These are phyloP conservation scores for Lycocerus yunnanus DNA, from an alignment of 2,888 invertebrate species.

Conservation along the genomic window DNA sequence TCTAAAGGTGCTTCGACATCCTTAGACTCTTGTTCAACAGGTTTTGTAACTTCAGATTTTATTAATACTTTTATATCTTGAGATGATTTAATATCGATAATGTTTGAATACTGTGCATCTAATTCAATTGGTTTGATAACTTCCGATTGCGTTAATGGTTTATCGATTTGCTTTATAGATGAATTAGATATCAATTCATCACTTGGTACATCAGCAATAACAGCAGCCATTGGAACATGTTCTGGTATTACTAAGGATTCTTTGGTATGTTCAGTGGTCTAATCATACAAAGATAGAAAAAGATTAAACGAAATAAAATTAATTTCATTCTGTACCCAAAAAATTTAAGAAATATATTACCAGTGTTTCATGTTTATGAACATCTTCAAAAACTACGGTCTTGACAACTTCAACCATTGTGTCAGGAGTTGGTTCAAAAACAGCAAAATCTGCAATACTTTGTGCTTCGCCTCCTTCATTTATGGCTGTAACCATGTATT, in stretches of 20 bases:
- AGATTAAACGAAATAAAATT: not conserved
- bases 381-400: conserved; percentile 67
- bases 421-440: conserved; percentile 71
- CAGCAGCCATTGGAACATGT: conserved; percentile 34
- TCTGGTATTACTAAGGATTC: conserved; percentile 33
- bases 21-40: not conserved
- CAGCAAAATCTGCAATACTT: conserved; percentile 78
- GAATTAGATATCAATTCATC: not conserved
- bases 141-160: not conserved
- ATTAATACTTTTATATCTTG: not conserved
- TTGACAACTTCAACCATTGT: conserved; percentile 70
- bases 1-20: not conserved
- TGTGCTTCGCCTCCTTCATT: conserved; percentile 83
- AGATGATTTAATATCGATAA: not conserved
- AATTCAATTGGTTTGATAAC: not conserved
- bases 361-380: conserved; percentile 55
- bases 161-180: not conserved
- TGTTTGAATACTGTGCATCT: not conserved
- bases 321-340: conserved; percentile 30
- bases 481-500: conserved; percentile 74
- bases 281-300: conserved; percentile 31
- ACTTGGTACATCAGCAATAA: conserved; percentile 9
- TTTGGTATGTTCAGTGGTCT: conserved; percentile 38
- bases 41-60: not conserved
- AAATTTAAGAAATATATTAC: conserved; percentile 41